Evolutionary conservation across 2,888 invertebrate genomes (phyloP), one percentile per base, ranked within the genome.

Genomic region (Heliconius ethilla): DNA sequence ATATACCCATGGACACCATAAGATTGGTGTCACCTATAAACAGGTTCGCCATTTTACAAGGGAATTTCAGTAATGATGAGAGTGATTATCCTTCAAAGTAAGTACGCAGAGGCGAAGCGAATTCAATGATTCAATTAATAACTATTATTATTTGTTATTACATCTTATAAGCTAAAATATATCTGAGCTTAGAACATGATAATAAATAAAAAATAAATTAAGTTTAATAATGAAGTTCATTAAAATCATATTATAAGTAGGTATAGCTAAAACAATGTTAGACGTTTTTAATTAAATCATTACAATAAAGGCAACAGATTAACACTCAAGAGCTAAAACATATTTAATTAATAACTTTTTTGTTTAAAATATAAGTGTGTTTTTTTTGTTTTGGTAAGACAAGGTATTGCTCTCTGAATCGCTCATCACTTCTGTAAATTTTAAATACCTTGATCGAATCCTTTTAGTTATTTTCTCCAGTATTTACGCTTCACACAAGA

Each of bases 21-120:
- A 87, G 92, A 76, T 84, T 94, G 76, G 91, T 93, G 37, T 90
- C 92, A 1, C 92, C 94, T 72, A 89, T 93, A 72, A 91, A 90
- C 84, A 90, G 91, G 84, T 89, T 93, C 80, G 86, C 89, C 40
- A 87, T 92, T 82, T 90, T 93, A 78, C 91, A 90, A 82, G 92
- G 90, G 70, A 88, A 89, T 82, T 90, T 90, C 79, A 87, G 83
- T 82, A 82, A 84, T 78, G 89, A 89, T 78, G 84, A 83, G 37
- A 79, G 80, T 76, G 80, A 83, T 73, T 83, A 82, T 76, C 88
- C 89, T 4, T 87, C 87, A 80, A 93, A 91, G 93, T 93, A 84
- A 93, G 93, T 92, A 80, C 40, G 67, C 27, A 55, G 51, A 33
- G 67, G 55, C 10, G 37, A 25, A 51, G 63, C n/a, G 9, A 18